phyloP scores from a whole-genome alignment of 1,140 invertebrate genomes.

The Cydia pomonella region DNA sequence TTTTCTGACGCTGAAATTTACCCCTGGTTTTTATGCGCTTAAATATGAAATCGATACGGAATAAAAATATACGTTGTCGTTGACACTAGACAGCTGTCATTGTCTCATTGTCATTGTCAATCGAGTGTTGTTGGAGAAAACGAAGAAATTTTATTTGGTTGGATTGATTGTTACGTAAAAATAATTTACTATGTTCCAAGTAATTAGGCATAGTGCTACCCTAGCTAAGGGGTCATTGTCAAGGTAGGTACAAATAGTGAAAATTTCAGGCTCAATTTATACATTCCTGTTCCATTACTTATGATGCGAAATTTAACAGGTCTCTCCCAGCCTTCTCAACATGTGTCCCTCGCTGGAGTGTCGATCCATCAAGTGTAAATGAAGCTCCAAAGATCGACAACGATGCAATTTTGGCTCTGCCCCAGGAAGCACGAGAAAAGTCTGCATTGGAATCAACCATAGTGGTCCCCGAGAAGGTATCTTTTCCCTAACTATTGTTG shows the following conservation, averaged over 20 bases:
- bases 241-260: background rate
- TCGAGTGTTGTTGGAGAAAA: slow-evolving; percentile 8
- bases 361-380: slow-evolving; percentile 55
- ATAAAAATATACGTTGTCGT: background rate
- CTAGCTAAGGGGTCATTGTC: slow-evolving; percentile 12
- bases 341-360: slow-evolving; percentile 42
- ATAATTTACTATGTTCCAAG: slow-evolving; percentile 24
- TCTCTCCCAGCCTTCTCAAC: slow-evolving; percentile 62
- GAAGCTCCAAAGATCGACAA: slow-evolving; percentile 79
- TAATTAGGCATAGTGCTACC: slow-evolving; percentile 19
- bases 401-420: slow-evolving; percentile 75
- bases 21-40: background rate
- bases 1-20: background rate
- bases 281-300: background rate
- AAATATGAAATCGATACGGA: background rate
- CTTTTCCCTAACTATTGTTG: slow-evolving; percentile 35
- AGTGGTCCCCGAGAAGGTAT: slow-evolving; percentile 79
- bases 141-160: slow-evolving; percentile 15
- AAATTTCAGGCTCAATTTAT: background rate
- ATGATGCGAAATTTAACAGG: slow-evolving; percentile 48
- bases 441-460: slow-evolving; percentile 81
- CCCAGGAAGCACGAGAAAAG: slow-evolving; percentile 80
- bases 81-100: slow-evolving; percentile 1
- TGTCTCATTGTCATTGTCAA: slow-evolving; percentile 16
- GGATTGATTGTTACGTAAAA: slow-evolving; percentile 31